Evolutionary conservation across 2,888 invertebrate genomes (phyloP).

Genomic region (Ophion slaviceki): DNA sequence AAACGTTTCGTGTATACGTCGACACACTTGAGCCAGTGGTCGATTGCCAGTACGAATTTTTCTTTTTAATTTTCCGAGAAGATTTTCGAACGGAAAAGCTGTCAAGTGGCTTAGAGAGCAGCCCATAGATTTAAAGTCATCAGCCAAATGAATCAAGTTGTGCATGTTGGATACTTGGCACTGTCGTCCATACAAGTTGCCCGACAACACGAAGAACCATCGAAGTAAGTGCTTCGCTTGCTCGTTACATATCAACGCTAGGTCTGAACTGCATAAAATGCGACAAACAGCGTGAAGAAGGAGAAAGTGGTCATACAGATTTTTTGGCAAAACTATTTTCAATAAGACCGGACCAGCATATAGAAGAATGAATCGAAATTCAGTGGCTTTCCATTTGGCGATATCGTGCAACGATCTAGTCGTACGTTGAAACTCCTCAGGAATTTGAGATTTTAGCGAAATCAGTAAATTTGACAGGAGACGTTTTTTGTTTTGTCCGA

Average conservation of each 20-base stretch:
- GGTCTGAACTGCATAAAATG: conserved; percentile 41
- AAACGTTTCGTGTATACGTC: conserved; percentile 31
- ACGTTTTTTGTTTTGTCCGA: conserved; percentile 5
- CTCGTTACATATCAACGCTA: conserved; percentile 22
- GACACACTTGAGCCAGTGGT: conserved; percentile 55
- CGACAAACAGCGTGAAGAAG: conserved; percentile 26
- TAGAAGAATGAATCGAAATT: conserved; percentile 38
- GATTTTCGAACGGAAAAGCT: conserved; percentile 21
- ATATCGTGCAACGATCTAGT: conserved; percentile 16
- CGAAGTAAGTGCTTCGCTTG: conserved; percentile 26
- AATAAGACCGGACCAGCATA: conserved; percentile 38
- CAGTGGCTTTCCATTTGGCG: conserved; percentile 37
- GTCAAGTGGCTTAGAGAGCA: conserved; percentile 6
- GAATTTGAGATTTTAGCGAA: conserved; percentile 10
- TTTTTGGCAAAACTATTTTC: conserved; percentile 16
- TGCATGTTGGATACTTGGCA: neutral
- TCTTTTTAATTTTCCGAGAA: conserved; percentile 44
- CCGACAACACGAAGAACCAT: neutral
- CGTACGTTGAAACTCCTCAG: conserved; percentile 30
- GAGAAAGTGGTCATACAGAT: conserved; percentile 28
- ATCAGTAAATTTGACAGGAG: conserved; percentile 1
- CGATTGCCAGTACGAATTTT: conserved; percentile 51
- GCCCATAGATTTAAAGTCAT: conserved; percentile 7
- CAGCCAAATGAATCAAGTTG: conserved; percentile 16
- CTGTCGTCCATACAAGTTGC: conserved; percentile 8